These are phyloP conservation scores for Abramis brama DNA, from an alignment of 2,113 vertebrate species.

Conservation along the genomic window DNA sequence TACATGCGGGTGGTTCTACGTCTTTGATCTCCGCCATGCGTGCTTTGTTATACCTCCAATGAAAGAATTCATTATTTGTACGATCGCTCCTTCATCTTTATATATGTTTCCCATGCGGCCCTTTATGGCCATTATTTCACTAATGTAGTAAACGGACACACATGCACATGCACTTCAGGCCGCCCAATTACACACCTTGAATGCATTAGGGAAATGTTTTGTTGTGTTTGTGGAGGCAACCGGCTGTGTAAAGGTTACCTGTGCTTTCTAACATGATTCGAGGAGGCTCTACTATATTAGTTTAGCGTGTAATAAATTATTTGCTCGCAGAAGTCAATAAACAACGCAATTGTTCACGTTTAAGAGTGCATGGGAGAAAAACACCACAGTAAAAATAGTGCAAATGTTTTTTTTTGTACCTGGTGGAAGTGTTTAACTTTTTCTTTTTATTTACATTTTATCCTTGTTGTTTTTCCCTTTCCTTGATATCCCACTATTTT, in stretches of 20 bases:
- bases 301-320: conserved; percentile 35
- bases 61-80: conserved; percentile 59
- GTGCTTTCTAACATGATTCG: conserved; percentile 11
- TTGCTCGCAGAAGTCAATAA: conserved; percentile 45
- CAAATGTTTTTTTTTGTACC: not conserved
- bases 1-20: conserved; percentile 37
- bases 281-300: conserved; percentile 7
- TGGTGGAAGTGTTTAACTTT: conserved; percentile 36
- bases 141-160: conserved; percentile 59
- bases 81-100: conserved; percentile 51
- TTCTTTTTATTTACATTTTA: not conserved
- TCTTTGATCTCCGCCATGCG: conserved; percentile 55
- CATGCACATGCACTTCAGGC: conserved; percentile 50
- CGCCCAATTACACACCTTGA: conserved; percentile 55
- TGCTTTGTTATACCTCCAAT: conserved; percentile 52
- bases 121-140: conserved; percentile 57
- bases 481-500: conserved; percentile 7
- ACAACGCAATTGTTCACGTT: conserved; percentile 43
- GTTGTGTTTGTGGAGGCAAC: conserved; percentile 39
- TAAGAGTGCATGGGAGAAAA: conserved; percentile 39
- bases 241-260: conserved; percentile 47
- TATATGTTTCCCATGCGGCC: conserved; percentile 55
- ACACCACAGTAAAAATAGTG: conserved; percentile 50
- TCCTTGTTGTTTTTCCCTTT: not conserved
- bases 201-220: conserved; percentile 56